Evolutionary conservation across 2,113 vertebrate genomes (phyloP), one percentile per base, ranked within the genome.

Genomic region (Circaetus gallicus): DNA sequence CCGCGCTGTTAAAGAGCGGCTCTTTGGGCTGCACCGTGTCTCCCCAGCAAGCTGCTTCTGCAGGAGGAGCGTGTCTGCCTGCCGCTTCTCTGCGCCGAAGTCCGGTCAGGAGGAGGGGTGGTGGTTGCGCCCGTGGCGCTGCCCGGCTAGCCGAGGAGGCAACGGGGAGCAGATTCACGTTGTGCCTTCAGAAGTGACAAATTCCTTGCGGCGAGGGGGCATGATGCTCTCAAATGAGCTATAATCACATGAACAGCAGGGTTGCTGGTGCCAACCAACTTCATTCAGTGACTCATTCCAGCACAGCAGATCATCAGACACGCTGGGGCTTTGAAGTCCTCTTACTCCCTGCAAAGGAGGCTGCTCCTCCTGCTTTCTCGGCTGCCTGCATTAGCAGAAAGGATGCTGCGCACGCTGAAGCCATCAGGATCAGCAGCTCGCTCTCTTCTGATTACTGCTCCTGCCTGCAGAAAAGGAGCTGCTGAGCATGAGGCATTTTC

Each of bases 1-100:
- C 62, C 0, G 2, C 3, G 32, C 69, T 43, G 1, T 24, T 36
- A 2, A n/a, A n/a, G 45, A 50, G 32, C 5, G 2, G 63, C 47
- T 86, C 20, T 31, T n/a, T 0, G 8, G 58, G 28, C 70, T 55
- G 52, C 6, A 3, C 34, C 7, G 1, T 16, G 65, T n/a, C 43
- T 73, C 32, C 65, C 42, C 3, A 2, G 42, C 2, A 40, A 61
- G 55, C 45, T 15, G 45, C 18, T 50, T 16, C 79, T 21, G 79
- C 49, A 16, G 55, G 47, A 63, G 55, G 61, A 61, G 40, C 1
- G 0, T 6, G 17, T 61, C 52, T 49, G 47, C 13, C 13, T 31
- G 10, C 22, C 2, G 13, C 40, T 43, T 53, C 61, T 9, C 38
- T 31, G 36, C 2, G 2, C 70, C 47, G 3, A 52, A 43, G 36